Evolutionary conservation across 2,113 vertebrate species (phyloP).

Genomic region (Zapus hudsonius): DNA sequence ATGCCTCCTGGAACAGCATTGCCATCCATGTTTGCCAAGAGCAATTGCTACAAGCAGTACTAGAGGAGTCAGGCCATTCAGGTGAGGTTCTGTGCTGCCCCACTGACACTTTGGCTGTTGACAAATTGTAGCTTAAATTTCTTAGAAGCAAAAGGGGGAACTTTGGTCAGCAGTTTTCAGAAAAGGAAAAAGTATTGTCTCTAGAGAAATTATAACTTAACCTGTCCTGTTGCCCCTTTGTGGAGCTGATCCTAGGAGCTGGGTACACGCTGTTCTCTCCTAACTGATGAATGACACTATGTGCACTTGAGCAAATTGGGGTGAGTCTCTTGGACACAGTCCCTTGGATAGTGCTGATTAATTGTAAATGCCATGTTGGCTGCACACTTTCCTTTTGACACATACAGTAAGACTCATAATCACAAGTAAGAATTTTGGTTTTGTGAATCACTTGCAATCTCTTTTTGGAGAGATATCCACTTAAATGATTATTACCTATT

Average conservation of each 20-base stretch:
- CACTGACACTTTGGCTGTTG: conserved; percentile 30
- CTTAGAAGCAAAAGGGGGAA: conserved; percentile 34
- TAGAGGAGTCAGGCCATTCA: conserved; percentile 19
- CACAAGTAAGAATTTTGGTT: background rate
- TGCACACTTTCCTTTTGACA: background rate
- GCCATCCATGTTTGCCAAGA: conserved; percentile 30
- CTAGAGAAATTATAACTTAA: conserved; percentile 53
- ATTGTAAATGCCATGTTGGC: conserved; percentile 24
- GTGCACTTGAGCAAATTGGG: conserved; percentile 62
- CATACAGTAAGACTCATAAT: background rate
- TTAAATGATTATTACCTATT: background rate
- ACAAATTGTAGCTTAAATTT: conserved; percentile 55
- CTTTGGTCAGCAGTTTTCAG: conserved; percentile 58
- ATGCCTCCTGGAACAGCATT: background rate
- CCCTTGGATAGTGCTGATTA: conserved; percentile 37
- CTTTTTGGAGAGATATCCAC: background rate
- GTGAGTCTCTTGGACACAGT: conserved; percentile 44
- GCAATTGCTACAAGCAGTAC: background rate
- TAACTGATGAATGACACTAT: conserved; percentile 48
- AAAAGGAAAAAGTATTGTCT: conserved; percentile 43
- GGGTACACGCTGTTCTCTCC: conserved; percentile 45
- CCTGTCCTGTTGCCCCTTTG: conserved; percentile 47
- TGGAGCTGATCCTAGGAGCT: conserved; percentile 57
- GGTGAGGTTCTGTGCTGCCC: conserved; percentile 16
- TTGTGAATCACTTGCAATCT: background rate